Conservation (phyloP, 2,888 invertebrate species). For the Clunio marinus region DNA sequence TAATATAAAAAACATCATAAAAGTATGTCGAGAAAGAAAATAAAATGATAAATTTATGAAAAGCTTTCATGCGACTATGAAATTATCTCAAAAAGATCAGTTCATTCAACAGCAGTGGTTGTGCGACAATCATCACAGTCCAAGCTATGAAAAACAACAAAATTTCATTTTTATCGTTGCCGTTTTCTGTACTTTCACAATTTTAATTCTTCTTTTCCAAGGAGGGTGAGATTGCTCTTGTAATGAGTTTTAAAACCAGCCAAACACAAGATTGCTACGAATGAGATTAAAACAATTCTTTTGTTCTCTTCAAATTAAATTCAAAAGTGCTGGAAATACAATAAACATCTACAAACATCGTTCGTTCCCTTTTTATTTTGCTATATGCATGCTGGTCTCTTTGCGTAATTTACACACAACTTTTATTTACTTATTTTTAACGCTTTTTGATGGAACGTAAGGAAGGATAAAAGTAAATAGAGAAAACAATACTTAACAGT, state of each 20-base stretch:
- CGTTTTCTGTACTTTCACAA: not conserved
- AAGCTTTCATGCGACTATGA: conserved; percentile 11
- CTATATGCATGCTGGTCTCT: not conserved
- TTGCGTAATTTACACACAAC: conserved; percentile 21
- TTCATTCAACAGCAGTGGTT: conserved; percentile 18
- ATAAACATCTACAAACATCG: not conserved
- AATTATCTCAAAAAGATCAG: conserved; percentile 10
- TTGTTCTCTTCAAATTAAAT: not conserved
- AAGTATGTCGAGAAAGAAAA: not conserved
- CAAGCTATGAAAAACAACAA: conserved; percentile 6
- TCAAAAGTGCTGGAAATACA: not conserved
- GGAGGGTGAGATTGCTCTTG: conserved; percentile 7
- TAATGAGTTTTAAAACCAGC: conserved; percentile 15
- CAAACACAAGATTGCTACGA: not conserved
- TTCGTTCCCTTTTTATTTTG: not conserved
- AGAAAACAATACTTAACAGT: too few species aligned
- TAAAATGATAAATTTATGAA: conserved; percentile 16
- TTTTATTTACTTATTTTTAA: not conserved
- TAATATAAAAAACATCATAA: not conserved
- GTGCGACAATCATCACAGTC: not conserved
- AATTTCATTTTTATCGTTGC: conserved; percentile 16
- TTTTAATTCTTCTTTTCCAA: not conserved
- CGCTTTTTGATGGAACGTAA: too few species aligned
- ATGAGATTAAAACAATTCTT: conserved; percentile 11
- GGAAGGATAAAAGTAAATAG: too few species aligned